Evolutionary conservation across 2,113 vertebrate genomes (phyloP).

Genomic region (Callopanchax toddi): DNA sequence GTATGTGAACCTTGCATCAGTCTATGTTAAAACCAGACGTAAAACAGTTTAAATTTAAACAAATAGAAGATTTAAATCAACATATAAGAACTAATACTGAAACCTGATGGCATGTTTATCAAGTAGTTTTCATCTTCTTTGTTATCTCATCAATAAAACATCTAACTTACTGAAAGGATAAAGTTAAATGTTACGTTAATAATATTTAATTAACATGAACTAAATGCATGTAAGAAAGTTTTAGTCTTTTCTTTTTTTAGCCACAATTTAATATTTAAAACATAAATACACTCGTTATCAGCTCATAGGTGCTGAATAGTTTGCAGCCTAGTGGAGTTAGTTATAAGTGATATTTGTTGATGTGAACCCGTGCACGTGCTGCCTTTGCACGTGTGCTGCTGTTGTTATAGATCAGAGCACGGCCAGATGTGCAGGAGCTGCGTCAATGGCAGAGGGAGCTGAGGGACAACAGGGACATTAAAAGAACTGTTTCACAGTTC

Average conservation of each 20-base stretch:
- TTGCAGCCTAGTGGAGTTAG: conserved; percentile 7
- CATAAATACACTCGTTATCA: too few relatives aligned
- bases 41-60: too few relatives aligned
- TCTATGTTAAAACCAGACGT: too few relatives aligned
- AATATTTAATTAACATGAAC: too few relatives aligned
- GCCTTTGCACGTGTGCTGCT: background rate
- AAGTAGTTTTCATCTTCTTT: too few relatives aligned
- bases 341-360: conserved; percentile 22
- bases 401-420: conserved; percentile 81
- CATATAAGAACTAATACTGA: too few relatives aligned
- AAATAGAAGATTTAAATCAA: too few relatives aligned
- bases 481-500: conserved; percentile 80
- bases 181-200: too few relatives aligned
- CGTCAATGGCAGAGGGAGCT: conserved; percentile 90
- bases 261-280: background rate
- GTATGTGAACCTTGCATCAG: too few relatives aligned
- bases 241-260: background rate
- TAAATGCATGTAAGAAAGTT: background rate
- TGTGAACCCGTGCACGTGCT: conserved; percentile 15
- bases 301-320: conserved; percentile 5
- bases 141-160: too few relatives aligned
- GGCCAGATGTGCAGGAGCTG: conserved; percentile 87
- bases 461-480: conserved; percentile 81
- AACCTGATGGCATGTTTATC: too few relatives aligned
- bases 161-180: too few relatives aligned